Base-by-base conservation (phyloP, 2,888 invertebrate genomes). In the Lithophane leautieri region DNA sequence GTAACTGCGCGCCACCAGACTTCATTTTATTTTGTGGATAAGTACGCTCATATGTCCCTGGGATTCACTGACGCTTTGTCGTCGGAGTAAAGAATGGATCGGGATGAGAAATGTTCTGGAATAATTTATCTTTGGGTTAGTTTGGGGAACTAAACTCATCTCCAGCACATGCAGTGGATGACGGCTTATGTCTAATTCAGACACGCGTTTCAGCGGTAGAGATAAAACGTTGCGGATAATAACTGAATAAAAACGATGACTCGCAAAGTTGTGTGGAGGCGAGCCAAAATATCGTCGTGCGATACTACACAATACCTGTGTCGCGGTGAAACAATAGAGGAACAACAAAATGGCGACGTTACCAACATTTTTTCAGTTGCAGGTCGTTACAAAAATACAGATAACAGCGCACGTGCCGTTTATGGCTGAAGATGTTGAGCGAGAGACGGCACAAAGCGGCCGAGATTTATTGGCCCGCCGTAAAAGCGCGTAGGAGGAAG, bases 71-170 rank as follows among this genome's bases (percentile, higher is more conserved):
- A 92, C 93, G 93, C 92, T 94, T 94, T 94, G 94, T 94, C 91
- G 92, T 91, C 91, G 91, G 90, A 92, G 92, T 90, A 94, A 95
- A 94, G 93, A 94, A 94, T 94, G 91, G 92, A 92, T 93, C 92
- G 92, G 93, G 93, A 94, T 95, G 94, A 94, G 94, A 95, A 95
- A 95, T 94, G 93, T 93, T 91, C 91, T 90, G 91, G 93, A 95
- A 96, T 95, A 95, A 95, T 95, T 95, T 95, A 95, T 95, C 93
- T 93, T 93, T 89, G 91, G 93, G 93, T 94, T 93, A 93, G 94
- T 93, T 94, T 93, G 91, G 91, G 91, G 91, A 93, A 93, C 90
- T 92, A 92, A 93, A 92, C 93, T 93, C 90, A 90, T 93, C 92
- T 92, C 90, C 86, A 89, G 87, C 91, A 93, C 89, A 89, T 91